Evolutionary conservation across 1,140 invertebrate genomes (phyloP), one percentile per base, ranked within the genome.

Genomic region (Aphelinus certus): DNA sequence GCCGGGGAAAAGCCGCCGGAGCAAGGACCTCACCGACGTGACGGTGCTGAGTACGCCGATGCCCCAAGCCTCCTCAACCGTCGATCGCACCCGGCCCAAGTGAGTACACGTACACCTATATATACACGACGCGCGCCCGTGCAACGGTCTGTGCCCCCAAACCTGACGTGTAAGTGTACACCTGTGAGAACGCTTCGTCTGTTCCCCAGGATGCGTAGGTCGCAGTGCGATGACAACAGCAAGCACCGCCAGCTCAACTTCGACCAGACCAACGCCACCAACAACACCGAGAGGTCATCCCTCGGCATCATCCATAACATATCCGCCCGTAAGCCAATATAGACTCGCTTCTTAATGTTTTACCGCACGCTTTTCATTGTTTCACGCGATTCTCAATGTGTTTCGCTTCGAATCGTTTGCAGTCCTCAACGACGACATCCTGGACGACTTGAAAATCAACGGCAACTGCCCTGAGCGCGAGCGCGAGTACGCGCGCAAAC

Each of bases 31-130:
- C 6, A 74, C 75, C 0, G 81, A 84, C 66, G 55, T 80, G 4
- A 85, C 84, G 7, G 55, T 86, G 42, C 63, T 83, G 61, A 80
- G 70, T 58, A 85, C 82, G 46, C 84, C 84, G 3, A 61, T 73
- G 55, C 85, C 85, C 5, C 83, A 85, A 76, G 85, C 85, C 49
- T 67, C 83, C 3, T 87, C 85, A 0, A 87, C 85, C 1, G 82
- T 84, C 47, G 78, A 82, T 56, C 80, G 81, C 71, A 82, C 26
- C 26, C 26, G 81, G 80, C 78, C 43, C 49, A 68, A 65, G 81
- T 84, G 65, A 42, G 80, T 76, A 26, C 26, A 26, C 26, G 26
- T 26, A 26, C 26, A 26, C 26, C 26, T 26, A 26, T 26, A 26
- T 26, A 26, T 26, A 26, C 26, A 26, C 26, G 26, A 26, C 26